Evolutionary conservation across 1,140 invertebrate genomes (phyloP), one percentile per base, ranked within the genome.

Genomic region (Proctacanthus coquilletti): DNA sequence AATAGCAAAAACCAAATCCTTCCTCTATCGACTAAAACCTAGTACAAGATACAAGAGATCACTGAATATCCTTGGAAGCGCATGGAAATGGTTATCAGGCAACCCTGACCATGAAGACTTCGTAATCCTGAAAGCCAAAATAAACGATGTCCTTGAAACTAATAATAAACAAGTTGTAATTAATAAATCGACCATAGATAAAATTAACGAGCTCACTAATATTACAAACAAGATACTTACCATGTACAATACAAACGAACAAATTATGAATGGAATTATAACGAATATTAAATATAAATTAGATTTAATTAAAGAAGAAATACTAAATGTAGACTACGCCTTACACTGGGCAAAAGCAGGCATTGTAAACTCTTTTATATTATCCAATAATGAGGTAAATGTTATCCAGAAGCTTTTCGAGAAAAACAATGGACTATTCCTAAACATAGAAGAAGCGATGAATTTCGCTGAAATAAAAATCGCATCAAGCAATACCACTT

Each of bases 111-210:
- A 21, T 21, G 25, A 37, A 14, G 40, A 41, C 34, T 23, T 25
- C 15, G 23, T 27, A 15, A 41, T 36, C 11, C 20, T 41, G 15
- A 30, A 14, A 18, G 18, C 17, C 3, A 41, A 41, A 36, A 36
- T 37, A 3, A 41, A 41, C 20, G 29, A 41, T 5, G 20, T 29
- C 15, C 15, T 41, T 14, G 34, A 41, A 36, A 41, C 38, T 29
- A 43, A 43, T 25, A 42, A 42, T 35, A 42, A 21, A 29, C 41
- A 42, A 39, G 18, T 42, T 34, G n/a, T 39, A 14, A 42, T 39
- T 13, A 42, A 42, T 14, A 39, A 15, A 17, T 5, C 25, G n/a
- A n/a, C n/a, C n/a, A n/a, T n/a, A n/a, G n/a, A n/a, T n/a, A n/a
- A n/a, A 18, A 11, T 42, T n/a, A 39, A 27, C 9, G 34, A 35